These are phyloP conservation scores for Albula glossodonta DNA, from an alignment of 2,113 vertebrate genomes.

Conservation along the genomic window DNA sequence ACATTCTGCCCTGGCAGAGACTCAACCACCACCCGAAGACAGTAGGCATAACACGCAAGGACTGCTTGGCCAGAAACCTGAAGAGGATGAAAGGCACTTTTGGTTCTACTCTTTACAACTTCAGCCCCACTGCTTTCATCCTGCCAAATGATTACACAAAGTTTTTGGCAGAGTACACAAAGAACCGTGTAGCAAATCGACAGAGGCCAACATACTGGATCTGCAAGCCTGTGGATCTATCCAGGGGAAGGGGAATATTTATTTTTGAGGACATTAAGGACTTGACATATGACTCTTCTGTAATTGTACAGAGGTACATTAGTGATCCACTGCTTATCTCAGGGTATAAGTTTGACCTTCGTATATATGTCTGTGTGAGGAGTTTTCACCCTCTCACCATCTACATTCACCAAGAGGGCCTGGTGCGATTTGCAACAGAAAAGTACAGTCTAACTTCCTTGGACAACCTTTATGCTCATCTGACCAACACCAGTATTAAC, in stretches of 20 bases:
- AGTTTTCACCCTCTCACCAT: constrained; percentile 76
- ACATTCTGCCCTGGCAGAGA: constrained; percentile 73
- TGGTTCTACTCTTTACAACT: constrained; percentile 66
- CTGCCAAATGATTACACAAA: constrained; percentile 73
- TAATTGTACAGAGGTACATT: constrained; percentile 75
- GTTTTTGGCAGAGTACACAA: constrained; percentile 69
- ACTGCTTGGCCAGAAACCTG: constrained; percentile 71
- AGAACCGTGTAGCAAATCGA: constrained; percentile 45
- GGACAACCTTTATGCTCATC: constrained; percentile 69
- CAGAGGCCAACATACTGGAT: constrained; percentile 68
- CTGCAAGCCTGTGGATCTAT: constrained; percentile 76
- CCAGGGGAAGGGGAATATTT: constrained; percentile 74
- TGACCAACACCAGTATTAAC: constrained; percentile 84
- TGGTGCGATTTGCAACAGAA: constrained; percentile 77
- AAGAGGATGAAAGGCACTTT: constrained; percentile 69
- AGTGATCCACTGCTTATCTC: constrained; percentile 77
- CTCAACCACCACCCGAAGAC: constrained; percentile 81
- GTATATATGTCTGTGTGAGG: constrained; percentile 77
- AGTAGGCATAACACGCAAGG: constrained; percentile 73
- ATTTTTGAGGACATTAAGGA: constrained; percentile 76
- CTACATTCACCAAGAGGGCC: constrained; percentile 74
- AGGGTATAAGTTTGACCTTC: constrained; percentile 79
- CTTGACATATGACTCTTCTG: constrained; percentile 67
- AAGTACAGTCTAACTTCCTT: constrained; percentile 72
- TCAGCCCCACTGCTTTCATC: constrained; percentile 72